These are phyloP conservation scores for Drosophila sp. DNA, from an alignment of 1,140 invertebrate species.

Conservation along the genomic window DNA sequence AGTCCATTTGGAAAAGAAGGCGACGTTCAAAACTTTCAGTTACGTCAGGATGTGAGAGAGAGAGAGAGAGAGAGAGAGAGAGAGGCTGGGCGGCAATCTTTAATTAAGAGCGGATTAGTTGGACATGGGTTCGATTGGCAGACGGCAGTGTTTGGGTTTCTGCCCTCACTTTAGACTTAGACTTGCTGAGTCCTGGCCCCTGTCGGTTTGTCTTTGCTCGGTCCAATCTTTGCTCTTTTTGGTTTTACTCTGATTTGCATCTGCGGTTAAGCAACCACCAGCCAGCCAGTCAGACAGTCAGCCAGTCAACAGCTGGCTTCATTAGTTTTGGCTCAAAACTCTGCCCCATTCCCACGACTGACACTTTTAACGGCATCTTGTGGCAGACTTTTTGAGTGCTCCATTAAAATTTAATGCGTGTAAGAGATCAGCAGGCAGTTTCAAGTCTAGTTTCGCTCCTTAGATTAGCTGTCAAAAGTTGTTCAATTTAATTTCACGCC, in stretches of 20 bases:
- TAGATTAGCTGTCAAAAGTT: constrained; percentile 82
- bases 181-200: background rate
- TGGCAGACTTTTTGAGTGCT: constrained; percentile 76
- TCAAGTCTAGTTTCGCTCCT: constrained; percentile 52
- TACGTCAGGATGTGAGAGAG: background rate
- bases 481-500: constrained; percentile 80
- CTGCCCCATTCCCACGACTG: background rate
- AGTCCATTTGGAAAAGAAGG: constrained; percentile 44
- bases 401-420: constrained; percentile 82
- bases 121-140: constrained; percentile 78
- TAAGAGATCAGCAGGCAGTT: constrained; percentile 64
- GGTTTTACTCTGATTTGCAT: constrained; percentile 79
- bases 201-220: constrained; percentile 1
- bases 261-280: constrained; percentile 77
- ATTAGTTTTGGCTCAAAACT: constrained; percentile 60
- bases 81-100: constrained; percentile 65
- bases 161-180: background rate
- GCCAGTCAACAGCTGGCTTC: constrained; percentile 64
- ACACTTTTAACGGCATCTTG: constrained; percentile 51
- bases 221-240: constrained; percentile 76
- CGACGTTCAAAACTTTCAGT: constrained; percentile 46
- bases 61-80: too few relatives aligned
- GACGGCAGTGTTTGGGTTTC: constrained; percentile 29
- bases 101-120: constrained; percentile 84
- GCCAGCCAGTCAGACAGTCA: constrained; percentile 13